phyloP scores from a whole-genome alignment of 1,140 invertebrate genomes.

The Arion vulgaris region DNA sequence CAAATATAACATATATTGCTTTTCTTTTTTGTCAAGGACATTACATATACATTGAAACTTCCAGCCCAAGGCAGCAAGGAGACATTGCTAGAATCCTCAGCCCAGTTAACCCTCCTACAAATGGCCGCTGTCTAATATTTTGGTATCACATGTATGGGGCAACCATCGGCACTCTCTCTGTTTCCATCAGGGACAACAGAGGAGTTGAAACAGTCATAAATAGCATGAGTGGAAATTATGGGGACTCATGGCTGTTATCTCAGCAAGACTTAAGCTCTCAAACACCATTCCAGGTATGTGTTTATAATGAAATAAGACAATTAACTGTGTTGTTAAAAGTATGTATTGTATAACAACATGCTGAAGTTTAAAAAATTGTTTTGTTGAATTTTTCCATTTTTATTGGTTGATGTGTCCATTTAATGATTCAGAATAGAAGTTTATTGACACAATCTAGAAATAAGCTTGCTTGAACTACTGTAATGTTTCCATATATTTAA shows the following conservation, averaged over 20 bases:
- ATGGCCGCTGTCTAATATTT: constrained; percentile 72
- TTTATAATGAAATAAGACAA: background rate
- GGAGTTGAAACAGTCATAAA: background rate
- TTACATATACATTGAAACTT: constrained; percentile 64
- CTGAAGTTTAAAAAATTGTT: no score
- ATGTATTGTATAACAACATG: no score
- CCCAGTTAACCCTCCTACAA: constrained; percentile 36
- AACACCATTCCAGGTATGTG: constrained; percentile 48
- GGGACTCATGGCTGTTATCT: constrained; percentile 56
- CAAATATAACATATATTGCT: no score
- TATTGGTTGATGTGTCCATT: no score
- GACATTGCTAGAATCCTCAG: constrained; percentile 62
- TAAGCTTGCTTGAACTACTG: no score
- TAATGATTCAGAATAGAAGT: no score
- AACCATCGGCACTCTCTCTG: constrained; percentile 52
- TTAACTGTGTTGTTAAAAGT: no score
- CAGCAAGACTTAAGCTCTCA: constrained; percentile 52
- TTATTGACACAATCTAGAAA: no score
- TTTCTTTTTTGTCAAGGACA: constrained; percentile 42
- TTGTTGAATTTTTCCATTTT: no score
- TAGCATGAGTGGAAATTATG: constrained; percentile 56
- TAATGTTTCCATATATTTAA: no score
- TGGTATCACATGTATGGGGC: constrained; percentile 84
- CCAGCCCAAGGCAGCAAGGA: constrained; percentile 50
- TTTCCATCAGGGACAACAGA: constrained; percentile 32